A percentile compares a stretch with the other conserved stretches of the same genome.
phyloP scores from a whole-genome alignment of 2,797 vertebrate species.

The Potorous gilbertii region DNA sequence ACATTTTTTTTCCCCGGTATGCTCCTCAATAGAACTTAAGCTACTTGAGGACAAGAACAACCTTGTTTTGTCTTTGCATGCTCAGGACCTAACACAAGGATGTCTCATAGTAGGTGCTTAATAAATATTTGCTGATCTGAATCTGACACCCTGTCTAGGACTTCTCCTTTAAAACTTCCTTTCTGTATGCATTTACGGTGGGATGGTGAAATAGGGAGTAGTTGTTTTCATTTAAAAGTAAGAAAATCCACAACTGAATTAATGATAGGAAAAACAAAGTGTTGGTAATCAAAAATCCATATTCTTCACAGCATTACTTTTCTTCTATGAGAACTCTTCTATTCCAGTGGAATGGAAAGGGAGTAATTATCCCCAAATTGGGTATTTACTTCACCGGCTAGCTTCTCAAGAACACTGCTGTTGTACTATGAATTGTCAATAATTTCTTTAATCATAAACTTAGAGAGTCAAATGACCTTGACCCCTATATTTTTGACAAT shows the following conservation, averaged over 20 bases:
- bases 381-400: neutral
- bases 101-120: neutral
- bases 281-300: conserved; percentile 6
- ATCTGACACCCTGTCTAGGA: neutral
- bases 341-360: conserved; percentile 19
- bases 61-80: neutral
- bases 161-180: neutral
- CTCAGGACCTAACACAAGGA: neutral
- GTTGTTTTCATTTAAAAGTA: neutral
- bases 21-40: neutral
- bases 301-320: neutral
- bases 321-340: conserved; percentile 17
- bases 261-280: conserved; percentile 13
- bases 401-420: conserved; percentile 10
- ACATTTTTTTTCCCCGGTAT: neutral
- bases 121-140: neutral
- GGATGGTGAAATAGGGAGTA: neutral
- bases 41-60: neutral
- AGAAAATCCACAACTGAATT: neutral
- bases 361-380: conserved; percentile 4
- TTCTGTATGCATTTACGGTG: neutral
- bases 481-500: neutral
- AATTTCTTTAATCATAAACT: neutral
- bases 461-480: conserved; percentile 21
- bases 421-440: neutral